phyloP scores from a whole-genome alignment of 1,140 invertebrate genomes.

The Drosophila lowei region DNA sequence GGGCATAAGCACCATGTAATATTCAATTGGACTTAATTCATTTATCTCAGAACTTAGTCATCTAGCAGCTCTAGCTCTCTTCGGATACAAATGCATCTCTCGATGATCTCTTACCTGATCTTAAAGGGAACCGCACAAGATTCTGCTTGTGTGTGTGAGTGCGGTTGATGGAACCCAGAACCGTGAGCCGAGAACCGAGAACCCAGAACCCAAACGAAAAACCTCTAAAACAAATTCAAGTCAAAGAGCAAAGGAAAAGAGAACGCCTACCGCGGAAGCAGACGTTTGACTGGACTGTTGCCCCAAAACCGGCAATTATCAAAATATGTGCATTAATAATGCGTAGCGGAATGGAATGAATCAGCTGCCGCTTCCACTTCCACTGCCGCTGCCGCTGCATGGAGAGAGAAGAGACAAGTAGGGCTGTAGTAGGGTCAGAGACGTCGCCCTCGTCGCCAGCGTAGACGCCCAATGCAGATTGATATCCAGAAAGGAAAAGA shows the following conservation, averaged over 20 bases:
- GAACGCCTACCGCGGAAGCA: constrained; percentile 77
- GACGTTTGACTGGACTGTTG: constrained; percentile 56
- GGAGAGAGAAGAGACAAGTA: constrained; percentile 30
- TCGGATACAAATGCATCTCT: constrained; percentile 7
- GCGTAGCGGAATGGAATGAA: constrained; percentile 79
- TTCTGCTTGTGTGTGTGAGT: not conserved
- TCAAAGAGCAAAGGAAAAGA: constrained; percentile 59
- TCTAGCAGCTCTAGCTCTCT: not conserved
- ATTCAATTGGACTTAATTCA: too few species aligned
- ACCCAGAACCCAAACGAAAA: constrained; percentile 32
- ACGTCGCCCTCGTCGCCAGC: constrained; percentile 31
- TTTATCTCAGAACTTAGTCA: too few species aligned
- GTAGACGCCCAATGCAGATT: constrained; percentile 70
- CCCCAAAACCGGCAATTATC: constrained; percentile 77
- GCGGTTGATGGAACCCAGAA: constrained; percentile 3
- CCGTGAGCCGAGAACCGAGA: not conserved
- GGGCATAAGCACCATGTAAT: too few species aligned
- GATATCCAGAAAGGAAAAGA: constrained; percentile 48
- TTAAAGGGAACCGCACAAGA: constrained; percentile 28
- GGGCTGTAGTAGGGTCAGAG: constrained; percentile 44
- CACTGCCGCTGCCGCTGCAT: not conserved
- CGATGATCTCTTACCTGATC: constrained; percentile 27
- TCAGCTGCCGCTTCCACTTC: constrained; percentile 54
- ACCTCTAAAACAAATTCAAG: constrained; percentile 72
- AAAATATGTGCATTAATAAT: constrained; percentile 82